phyloP scores from a whole-genome alignment of 2,888 invertebrate genomes.

The Oasisia sp. region DNA sequence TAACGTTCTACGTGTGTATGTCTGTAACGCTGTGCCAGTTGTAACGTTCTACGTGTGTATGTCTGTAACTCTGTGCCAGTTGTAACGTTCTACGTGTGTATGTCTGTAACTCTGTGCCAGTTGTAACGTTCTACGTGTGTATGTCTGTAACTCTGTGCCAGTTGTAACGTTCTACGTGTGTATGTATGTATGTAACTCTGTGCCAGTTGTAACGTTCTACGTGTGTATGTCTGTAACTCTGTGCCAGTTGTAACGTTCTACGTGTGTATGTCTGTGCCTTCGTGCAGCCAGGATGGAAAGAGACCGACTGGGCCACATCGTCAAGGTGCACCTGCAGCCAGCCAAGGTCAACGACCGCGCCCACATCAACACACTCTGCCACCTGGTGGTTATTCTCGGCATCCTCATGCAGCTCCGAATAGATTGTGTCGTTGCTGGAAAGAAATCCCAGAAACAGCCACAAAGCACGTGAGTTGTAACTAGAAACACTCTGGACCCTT shows the following conservation, averaged over 20 bases:
- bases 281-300: background rate
- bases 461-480: slow-evolving; percentile 3
- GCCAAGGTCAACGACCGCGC: background rate
- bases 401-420: background rate
- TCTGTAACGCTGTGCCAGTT: too few relatives aligned
- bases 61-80: background rate
- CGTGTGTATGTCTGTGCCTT: background rate
- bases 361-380: background rate
- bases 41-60: background rate
- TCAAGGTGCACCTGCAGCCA: background rate
- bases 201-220: too few relatives aligned
- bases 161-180: background rate
- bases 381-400: background rate
- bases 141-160: background rate
- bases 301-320: background rate
- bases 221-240: too few relatives aligned
- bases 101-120: background rate
- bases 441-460: background rate
- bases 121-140: background rate
- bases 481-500: background rate
- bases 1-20: background rate
- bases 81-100: background rate
- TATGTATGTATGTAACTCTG: too few relatives aligned
- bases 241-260: background rate
- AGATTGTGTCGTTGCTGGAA: background rate